Evolutionary conservation across 2,888 invertebrate genomes (phyloP), one percentile per base, ranked within the genome.

Genomic region (Synanthedon formicaeformis): DNA sequence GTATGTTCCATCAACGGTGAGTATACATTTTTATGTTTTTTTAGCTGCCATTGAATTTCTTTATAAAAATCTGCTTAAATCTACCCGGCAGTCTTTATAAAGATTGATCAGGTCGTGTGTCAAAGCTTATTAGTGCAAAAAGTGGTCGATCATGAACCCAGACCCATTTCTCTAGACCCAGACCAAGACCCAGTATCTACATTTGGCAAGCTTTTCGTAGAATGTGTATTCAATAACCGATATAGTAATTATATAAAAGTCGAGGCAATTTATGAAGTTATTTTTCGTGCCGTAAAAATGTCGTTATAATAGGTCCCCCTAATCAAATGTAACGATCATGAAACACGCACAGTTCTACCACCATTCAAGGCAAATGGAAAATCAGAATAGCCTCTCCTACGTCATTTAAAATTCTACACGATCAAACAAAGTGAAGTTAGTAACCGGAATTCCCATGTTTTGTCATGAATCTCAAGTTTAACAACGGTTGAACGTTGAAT

Each of bases 321-420:
- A 66, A 66, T 66, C 60, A 65, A 66, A 60, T 62, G 61, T 66
- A 69, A 73, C 62, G 63, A 59, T 58, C 56, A 49, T 16, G 27
- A 34, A 59, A 50, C 71, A 73, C 71, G 73, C 70, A 72, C 63
- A 56, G 58, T 50, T 51, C 23, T 40, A 54, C 34, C 59, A 61
- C 57, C 58, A 59, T 57, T 61, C 67, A 69, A 67, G 67, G 66
- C 63, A 61, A 68, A 63, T 61, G 57, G 53, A 55, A 34, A 54
- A 55, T 51, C 52, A 48, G 11, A 53, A 50, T 51, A 49, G 50
- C 27, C 45, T n/a, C 45, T 45, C 45, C 12, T 45, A 45, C n/a
- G 45, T 45, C 34, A 45, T 13, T 13, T 45, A 45, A n/a, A 34
- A 34, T 34, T 34, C 13, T 45, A 45, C 45, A 45, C 45, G 8